Evolutionary conservation across 2,113 vertebrate species (phyloP).

Genomic region (Chloebia gouldiae): DNA sequence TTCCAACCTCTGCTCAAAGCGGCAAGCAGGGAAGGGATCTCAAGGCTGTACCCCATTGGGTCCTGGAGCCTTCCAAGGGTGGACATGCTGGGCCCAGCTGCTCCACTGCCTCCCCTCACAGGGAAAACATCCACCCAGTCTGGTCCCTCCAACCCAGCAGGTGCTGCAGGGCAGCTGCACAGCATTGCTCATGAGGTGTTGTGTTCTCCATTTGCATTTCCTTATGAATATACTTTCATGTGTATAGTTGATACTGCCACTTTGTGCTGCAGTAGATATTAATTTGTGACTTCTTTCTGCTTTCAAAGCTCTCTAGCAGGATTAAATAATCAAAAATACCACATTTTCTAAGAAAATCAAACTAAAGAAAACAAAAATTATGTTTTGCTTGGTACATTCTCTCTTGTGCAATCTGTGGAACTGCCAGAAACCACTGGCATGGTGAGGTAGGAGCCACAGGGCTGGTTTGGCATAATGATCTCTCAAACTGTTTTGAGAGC

Average conservation of each 20-base stretch:
- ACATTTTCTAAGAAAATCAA: background rate
- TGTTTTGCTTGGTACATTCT: background rate
- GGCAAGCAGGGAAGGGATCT: background rate
- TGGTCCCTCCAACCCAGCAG: background rate
- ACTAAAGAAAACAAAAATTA: background rate
- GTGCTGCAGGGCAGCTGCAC: background rate
- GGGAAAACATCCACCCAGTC: background rate
- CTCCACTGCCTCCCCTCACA: background rate
- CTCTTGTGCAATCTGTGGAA: background rate
- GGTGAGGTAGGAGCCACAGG: background rate
- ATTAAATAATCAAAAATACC: background rate
- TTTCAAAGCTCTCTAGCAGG: background rate
- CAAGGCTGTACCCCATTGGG: rapidly evolving
- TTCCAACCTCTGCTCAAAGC: background rate
- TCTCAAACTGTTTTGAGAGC: background rate
- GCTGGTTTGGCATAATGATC: background rate
- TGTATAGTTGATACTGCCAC: background rate
- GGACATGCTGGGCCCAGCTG: background rate
- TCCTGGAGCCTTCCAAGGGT: background rate
- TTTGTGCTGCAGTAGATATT: background rate
- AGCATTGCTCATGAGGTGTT: background rate
- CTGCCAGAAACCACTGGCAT: background rate
- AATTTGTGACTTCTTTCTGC: background rate
- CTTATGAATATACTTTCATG: background rate
- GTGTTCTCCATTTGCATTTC: background rate